phyloP scores from a whole-genome alignment of 1,140 invertebrate species.

The Caenorhabditis elegans region WBcel235 BX284605.5:12537501-12538000 shows the following conservation, averaged over 20 bases:
- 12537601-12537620: neutral
- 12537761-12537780: neutral
- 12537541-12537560: no score
- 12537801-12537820: neutral
- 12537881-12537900: neutral
- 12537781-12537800: conserved; percentile 1
- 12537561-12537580: conserved; percentile 11
- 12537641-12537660: neutral
- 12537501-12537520: no score
- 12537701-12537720: conserved; percentile 1
- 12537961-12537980: conserved; percentile 16
- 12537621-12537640: neutral
- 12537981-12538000: conserved; percentile 30
- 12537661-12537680: conserved; percentile 26
- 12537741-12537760: neutral
- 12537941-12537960: neutral
- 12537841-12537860: neutral
- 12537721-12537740: neutral
- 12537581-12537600: neutral
- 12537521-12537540: no score
- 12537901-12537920: conserved; percentile 19
- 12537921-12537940: neutral
- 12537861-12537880: no score
- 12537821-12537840: neutral
- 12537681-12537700: neutral